Conservation (phyloP, 2,797 vertebrate species). For the Peromyscus aztecus region DNA sequence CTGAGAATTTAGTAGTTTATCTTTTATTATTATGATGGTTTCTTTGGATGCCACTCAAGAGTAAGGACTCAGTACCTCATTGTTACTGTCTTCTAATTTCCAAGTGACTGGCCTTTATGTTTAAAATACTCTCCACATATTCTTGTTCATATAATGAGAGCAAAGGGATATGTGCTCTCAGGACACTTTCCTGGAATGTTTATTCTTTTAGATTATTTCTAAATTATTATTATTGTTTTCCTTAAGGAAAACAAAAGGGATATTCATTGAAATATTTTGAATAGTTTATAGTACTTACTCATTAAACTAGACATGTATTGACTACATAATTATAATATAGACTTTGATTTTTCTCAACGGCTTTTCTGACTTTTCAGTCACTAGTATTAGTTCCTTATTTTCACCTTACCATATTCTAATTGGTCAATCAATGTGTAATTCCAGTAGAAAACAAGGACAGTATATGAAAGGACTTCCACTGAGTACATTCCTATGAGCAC, state of each 20-base stretch:
- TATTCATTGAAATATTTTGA: conserved; percentile 13
- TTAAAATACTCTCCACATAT: not conserved
- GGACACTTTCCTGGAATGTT: not conserved
- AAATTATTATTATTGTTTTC: not conserved
- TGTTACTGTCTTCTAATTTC: not conserved
- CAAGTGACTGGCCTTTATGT: not conserved
- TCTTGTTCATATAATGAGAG: not conserved
- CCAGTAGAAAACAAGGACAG: not conserved
- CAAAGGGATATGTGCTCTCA: not conserved
- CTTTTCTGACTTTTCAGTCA: not conserved
- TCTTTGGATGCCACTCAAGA: not conserved
- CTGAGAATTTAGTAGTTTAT: not conserved
- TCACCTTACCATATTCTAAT: not conserved
- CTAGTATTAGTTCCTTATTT: not conserved
- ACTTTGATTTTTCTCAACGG: not conserved
- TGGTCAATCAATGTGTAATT: not conserved
- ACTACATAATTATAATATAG: not conserved
- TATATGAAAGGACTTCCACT: not conserved
- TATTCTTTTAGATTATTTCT: not conserved
- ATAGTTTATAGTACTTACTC: not conserved
- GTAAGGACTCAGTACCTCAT: not conserved
- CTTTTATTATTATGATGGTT: not conserved
- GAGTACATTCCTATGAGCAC: not conserved
- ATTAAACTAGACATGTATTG: not conserved
- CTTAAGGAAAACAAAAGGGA: not conserved